Conservation (phyloP, 2,113 vertebrate genomes). For the Bubo blakistoni region DNA sequence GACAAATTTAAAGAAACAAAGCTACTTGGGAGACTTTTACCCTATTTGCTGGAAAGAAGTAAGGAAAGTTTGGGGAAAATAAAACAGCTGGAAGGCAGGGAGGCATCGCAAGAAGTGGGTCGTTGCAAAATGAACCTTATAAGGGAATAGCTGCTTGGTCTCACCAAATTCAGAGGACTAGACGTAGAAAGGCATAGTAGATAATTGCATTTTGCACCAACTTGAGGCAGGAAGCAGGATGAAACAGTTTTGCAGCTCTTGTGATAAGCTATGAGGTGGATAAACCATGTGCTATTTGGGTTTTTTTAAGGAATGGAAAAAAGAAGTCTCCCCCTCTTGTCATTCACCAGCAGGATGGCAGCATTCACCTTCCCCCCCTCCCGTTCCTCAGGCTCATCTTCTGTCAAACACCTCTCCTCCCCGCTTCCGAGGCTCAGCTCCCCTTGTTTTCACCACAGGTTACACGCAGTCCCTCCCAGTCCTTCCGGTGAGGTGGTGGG, state of each 20-base stretch:
- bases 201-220: neutral
- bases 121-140: conserved; percentile 48
- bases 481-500: rapidly evolving
- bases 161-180: conserved; percentile 40
- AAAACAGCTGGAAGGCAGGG: conserved; percentile 9
- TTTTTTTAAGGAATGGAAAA: neutral
- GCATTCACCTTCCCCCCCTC: neutral
- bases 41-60: conserved; percentile 1
- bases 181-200: neutral
- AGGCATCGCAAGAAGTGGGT: neutral
- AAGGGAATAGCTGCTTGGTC: conserved; percentile 7
- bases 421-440: neutral
- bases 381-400: neutral
- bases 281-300: neutral
- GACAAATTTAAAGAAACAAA: conserved; percentile 25
- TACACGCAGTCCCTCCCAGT: neutral
- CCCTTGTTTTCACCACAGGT: neutral
- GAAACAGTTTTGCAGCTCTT: neutral
- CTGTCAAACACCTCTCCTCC: neutral
- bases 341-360: neutral
- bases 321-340: neutral
- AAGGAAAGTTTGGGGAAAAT: conserved; percentile 30
- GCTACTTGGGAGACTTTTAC: neutral
- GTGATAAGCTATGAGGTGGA: neutral
- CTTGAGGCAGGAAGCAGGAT: neutral